Percentiles rank a stretch among this genome's conserved stretches.
These are phyloP conservation scores for Nycteola revayana DNA, from an alignment of 2,888 invertebrate species.

Conservation along the genomic window DNA sequence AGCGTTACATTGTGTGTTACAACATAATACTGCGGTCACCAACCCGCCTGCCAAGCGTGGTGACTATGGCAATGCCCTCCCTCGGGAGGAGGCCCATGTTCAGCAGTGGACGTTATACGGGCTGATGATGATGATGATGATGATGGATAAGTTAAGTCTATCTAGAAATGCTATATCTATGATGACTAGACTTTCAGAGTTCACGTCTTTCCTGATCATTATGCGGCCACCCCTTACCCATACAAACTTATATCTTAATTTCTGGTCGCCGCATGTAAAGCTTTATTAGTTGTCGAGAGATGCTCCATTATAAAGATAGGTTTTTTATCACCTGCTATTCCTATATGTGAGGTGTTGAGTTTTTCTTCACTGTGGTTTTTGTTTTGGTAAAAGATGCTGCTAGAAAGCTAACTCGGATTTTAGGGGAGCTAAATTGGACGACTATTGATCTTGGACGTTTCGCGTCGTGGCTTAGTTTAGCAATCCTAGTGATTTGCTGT, in stretches of 20 bases:
- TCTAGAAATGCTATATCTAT: too few relatives aligned
- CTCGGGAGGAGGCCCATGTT: too few relatives aligned
- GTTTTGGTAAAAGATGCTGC: constrained; percentile 1
- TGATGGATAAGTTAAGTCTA: too few relatives aligned
- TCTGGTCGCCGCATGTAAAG: not conserved
- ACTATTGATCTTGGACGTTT: constrained; percentile 5
- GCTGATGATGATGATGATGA: too few relatives aligned
- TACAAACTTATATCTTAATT: constrained; percentile 1
- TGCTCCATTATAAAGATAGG: not conserved
- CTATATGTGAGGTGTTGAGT: not conserved
- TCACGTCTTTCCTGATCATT: too few relatives aligned
- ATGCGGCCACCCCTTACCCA: constrained; percentile 2
- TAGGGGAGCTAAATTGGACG: not conserved
- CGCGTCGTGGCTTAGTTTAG: not conserved
- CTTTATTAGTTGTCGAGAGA: constrained; percentile 1
- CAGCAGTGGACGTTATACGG: too few relatives aligned
- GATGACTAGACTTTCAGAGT: too few relatives aligned
- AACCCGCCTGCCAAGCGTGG: too few relatives aligned
- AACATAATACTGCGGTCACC: too few relatives aligned
- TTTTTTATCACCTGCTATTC: not conserved
- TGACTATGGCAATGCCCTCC: too few relatives aligned
- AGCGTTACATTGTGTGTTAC: too few relatives aligned
- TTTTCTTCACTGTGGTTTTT: constrained; percentile 1
- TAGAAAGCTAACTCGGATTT: not conserved
- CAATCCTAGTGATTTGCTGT: not conserved